phyloP scores from a whole-genome alignment of 1,140 invertebrate genomes.

The Drosophila willistoni region DNA sequence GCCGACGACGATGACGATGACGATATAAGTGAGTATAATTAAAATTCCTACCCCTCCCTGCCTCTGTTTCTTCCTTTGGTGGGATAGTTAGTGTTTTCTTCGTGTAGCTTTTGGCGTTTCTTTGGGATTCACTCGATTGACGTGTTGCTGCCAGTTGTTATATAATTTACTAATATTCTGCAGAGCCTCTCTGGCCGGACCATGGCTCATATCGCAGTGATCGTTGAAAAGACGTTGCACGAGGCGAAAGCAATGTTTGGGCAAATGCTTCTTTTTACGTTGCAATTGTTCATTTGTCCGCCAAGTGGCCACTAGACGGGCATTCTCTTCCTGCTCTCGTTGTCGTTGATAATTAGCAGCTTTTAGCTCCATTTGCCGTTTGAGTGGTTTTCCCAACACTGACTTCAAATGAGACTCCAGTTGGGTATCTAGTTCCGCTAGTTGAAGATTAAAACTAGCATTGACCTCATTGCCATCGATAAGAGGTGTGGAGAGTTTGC shows the following conservation, averaged over 20 bases:
- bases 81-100: neutral
- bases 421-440: neutral
- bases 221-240: constrained; percentile 17
- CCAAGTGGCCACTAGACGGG: neutral
- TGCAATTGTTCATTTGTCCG: neutral
- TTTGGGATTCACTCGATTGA: neutral
- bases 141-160: neutral
- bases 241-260: constrained; percentile 6
- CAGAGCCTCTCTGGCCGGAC: constrained; percentile 1
- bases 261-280: neutral
- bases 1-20: neutral
- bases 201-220: constrained; percentile 8
- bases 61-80: neutral
- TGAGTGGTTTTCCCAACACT: neutral
- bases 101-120: neutral
- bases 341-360: neutral
- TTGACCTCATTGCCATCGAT: neutral
- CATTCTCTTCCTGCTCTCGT: neutral
- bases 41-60: neutral
- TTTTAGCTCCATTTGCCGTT: neutral
- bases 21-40: neutral
- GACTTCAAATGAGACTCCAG: neutral
- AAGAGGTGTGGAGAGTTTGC: neutral
- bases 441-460: neutral
- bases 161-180: constrained; percentile 20